A percentile compares a stretch with the other conserved stretches of the same genome.
These are phyloP conservation scores for Priocnemis perturbator DNA, from an alignment of 2,888 invertebrate species.

Conservation along the genomic window DNA sequence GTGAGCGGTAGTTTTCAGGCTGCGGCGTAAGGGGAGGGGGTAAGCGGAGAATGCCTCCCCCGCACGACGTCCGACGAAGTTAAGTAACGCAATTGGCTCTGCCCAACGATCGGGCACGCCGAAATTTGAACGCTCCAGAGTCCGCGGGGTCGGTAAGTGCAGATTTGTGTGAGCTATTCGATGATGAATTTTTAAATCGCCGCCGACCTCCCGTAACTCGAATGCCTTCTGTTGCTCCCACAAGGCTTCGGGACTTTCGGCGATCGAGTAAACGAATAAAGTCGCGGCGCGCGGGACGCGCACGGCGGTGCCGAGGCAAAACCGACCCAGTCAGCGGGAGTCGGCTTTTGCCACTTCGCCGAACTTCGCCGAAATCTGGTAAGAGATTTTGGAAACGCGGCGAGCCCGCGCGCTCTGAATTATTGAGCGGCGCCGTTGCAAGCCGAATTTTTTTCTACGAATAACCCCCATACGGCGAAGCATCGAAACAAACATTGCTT, in stretches of 20 bases:
- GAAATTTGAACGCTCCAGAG: slow-evolving; percentile 40
- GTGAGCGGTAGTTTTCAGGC: no score
- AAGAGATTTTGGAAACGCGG: no score
- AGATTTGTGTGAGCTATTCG: slow-evolving; percentile 66
- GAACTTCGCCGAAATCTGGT: no score
- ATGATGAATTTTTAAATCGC: slow-evolving; percentile 66
- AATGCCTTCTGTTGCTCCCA: slow-evolving; percentile 57
- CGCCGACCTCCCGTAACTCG: slow-evolving; percentile 58
- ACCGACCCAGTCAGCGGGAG: no score
- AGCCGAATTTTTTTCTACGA: no score
- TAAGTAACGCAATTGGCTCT: no score
- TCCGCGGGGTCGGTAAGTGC: slow-evolving; percentile 52
- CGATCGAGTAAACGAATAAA: slow-evolving; percentile 59
- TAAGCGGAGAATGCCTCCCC: no score
- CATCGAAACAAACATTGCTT: slow-evolving; percentile 2
- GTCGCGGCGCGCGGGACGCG: slow-evolving; percentile 28
- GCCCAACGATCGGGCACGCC: neutral
- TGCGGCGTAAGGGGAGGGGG: no score
- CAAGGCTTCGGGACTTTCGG: slow-evolving; percentile 56
- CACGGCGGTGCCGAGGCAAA: neutral
- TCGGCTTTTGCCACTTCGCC: no score
- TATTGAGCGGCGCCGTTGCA: no score
- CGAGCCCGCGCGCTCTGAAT: no score
- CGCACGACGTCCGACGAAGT: no score
- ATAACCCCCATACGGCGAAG: neutral